These are phyloP conservation scores for Erannis defoliaria DNA, from an alignment of 2,888 invertebrate genomes.

Conservation along the genomic window DNA sequence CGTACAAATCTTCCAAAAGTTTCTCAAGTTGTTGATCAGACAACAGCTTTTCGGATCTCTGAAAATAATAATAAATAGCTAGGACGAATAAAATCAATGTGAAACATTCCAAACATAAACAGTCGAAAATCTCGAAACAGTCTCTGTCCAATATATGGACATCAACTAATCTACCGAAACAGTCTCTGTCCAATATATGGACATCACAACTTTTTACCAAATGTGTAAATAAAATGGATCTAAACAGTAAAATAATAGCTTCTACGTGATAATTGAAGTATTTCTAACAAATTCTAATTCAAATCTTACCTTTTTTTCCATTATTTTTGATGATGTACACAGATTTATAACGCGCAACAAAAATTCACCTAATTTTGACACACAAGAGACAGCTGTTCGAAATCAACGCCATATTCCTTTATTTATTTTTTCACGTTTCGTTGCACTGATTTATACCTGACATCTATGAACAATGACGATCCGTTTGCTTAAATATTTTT, in stretches of 20 bases:
- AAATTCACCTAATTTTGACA: constrained; percentile 25
- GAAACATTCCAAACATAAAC: constrained; percentile 22
- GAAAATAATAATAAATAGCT: constrained; percentile 26
- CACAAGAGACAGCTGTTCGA: constrained; percentile 24
- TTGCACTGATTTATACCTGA: constrained; percentile 23
- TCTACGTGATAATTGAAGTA: constrained; percentile 21
- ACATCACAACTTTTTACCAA: constrained; percentile 27
- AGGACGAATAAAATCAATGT: constrained; percentile 23
- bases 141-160: constrained; percentile 31
- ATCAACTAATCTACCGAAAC: constrained; percentile 25
- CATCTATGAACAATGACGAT: constrained; percentile 21
- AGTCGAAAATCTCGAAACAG: constrained; percentile 23
- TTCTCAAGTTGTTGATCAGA: constrained; percentile 25
- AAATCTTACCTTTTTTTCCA: constrained; percentile 29
- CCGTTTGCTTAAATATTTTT: constrained; percentile 25
- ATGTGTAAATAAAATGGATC: constrained; percentile 27
- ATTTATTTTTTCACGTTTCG: constrained; percentile 26
- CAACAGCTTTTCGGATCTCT: constrained; percentile 19
- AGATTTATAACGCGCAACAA: constrained; percentile 21
- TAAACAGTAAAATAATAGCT: constrained; percentile 19
- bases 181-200: constrained; percentile 28
- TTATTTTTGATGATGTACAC: constrained; percentile 23
- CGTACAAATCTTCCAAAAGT: constrained; percentile 21
- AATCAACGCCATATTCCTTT: constrained; percentile 24
- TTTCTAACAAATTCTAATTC: constrained; percentile 27